Percentiles rank a stretch among this genome's conserved stretches.
Evolutionary conservation across 2,888 invertebrate species (phyloP).

Genomic region (Coremacera marginata): DNA sequence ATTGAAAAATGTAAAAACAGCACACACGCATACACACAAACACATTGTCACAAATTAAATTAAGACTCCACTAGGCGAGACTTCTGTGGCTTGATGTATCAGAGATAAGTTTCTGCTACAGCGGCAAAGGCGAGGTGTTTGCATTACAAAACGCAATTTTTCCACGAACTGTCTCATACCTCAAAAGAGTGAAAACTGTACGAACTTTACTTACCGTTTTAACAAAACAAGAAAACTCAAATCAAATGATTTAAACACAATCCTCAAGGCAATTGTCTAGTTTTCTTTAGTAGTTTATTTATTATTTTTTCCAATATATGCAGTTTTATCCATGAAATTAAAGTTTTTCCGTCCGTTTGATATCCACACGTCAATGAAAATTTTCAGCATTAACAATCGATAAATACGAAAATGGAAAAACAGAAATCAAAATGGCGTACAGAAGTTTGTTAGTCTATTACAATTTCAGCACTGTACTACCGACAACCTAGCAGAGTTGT

Average conservation of each 20-base stretch:
- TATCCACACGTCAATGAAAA: background rate
- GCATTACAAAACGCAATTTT: background rate
- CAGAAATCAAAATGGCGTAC: constrained; percentile 20
- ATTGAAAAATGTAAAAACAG: background rate
- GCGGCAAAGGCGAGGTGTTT: background rate
- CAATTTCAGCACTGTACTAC: background rate
- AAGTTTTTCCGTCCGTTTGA: background rate
- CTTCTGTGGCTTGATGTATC: background rate
- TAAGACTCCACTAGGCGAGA: constrained; percentile 9
- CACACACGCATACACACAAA: background rate
- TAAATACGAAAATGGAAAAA: background rate
- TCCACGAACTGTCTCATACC: background rate
- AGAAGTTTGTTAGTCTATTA: constrained; percentile 5
- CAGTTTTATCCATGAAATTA: constrained; percentile 12
- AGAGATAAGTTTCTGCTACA: background rate
- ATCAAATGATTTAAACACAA: constrained; percentile 57
- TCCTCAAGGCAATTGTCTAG: constrained; percentile 57
- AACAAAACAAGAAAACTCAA: constrained; percentile 59
- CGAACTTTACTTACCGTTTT: constrained; percentile 63
- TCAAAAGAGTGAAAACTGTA: constrained; percentile 44
- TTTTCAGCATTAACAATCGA: constrained; percentile 40
- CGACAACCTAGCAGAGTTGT: background rate
- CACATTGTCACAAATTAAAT: background rate
- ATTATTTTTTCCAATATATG: constrained; percentile 33
- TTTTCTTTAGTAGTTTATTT: constrained; percentile 33